A percentile compares a stretch with the other conserved stretches of the same genome.
phyloP scores from a whole-genome alignment of 2,888 invertebrate genomes.

The Drosophila mimetica region DNA sequence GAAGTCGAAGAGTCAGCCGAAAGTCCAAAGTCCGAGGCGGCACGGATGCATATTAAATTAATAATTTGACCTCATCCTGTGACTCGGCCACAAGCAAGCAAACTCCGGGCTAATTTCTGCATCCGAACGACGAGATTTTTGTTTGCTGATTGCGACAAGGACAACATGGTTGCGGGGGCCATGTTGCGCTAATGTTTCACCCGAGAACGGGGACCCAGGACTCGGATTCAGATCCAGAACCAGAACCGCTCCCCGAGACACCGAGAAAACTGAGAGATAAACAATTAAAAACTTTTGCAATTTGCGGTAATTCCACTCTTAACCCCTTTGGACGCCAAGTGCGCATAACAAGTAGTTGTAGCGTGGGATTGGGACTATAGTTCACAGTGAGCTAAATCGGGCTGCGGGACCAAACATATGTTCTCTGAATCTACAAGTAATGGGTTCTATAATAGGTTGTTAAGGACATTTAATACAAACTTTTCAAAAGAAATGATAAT shows the following conservation, averaged over 20 bases:
- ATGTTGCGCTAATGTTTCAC: constrained; percentile 76
- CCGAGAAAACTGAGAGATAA: constrained; percentile 56
- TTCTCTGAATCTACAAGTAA: not conserved
- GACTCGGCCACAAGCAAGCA: constrained; percentile 18
- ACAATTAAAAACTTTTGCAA: constrained; percentile 81
- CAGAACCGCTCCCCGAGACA: not conserved
- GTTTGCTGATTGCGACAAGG: constrained; percentile 75
- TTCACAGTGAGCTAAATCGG: constrained; percentile 8
- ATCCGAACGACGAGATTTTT: constrained; percentile 73
- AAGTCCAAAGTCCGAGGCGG: constrained; percentile 54
- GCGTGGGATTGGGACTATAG: constrained; percentile 13
- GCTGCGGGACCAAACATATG: not conserved
- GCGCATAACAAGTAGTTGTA: constrained; percentile 35
- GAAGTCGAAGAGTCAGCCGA: constrained; percentile 58
- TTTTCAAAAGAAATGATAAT: no score
- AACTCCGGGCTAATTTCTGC: constrained; percentile 52
- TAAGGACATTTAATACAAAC: no score
- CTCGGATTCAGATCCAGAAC: not conserved
- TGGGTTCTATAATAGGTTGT: not conserved
- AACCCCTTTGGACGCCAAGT: constrained; percentile 51
- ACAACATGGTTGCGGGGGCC: constrained; percentile 57
- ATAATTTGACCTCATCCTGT: constrained; percentile 76
- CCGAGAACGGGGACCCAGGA: constrained; percentile 22
- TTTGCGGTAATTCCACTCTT: constrained; percentile 74
- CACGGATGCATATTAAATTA: constrained; percentile 80